phyloP scores from a whole-genome alignment of 2,113 vertebrate species.

The Macaca mulatta region DNA sequence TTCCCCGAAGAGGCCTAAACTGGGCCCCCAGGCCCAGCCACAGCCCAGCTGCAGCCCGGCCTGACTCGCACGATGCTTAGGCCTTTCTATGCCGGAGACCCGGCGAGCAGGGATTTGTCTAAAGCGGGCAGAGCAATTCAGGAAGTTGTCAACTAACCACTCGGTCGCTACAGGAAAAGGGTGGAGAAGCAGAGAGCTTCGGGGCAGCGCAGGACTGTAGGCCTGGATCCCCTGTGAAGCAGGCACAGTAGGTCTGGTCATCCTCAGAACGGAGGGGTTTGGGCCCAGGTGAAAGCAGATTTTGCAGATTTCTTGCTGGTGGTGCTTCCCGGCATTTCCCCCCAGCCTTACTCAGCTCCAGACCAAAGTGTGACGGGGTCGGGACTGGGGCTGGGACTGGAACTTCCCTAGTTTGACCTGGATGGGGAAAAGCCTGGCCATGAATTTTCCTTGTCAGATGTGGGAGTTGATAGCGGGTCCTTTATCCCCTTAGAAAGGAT shows the following conservation, averaged over 20 bases:
- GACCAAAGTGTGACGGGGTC: not conserved
- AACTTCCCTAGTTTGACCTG: not conserved
- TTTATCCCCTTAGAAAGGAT: constrained; percentile 3
- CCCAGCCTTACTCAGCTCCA: not conserved
- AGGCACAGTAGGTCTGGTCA: not conserved
- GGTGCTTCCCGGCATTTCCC: not conserved
- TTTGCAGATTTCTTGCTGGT: not conserved
- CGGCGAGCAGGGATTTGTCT: constrained; percentile 56
- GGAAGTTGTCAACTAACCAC: constrained; percentile 4
- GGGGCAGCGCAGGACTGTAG: not conserved
- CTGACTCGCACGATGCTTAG: not conserved
- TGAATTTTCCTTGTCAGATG: not conserved
- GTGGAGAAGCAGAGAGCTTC: not conserved
- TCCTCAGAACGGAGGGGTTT: not conserved
- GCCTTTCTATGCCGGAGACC: not conserved
- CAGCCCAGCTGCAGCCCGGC: not conserved
- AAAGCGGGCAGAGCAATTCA: constrained; percentile 61
- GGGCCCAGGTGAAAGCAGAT: not conserved
- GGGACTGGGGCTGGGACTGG: not conserved
- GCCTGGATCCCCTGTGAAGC: not conserved
- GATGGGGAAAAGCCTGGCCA: not conserved
- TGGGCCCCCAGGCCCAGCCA: not conserved
- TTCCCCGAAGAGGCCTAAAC: not conserved
- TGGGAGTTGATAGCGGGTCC: not conserved
- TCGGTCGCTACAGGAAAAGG: not conserved